Evolutionary conservation across 2,113 vertebrate species (phyloP).

Genomic region (Campylorhamphus procurvoides): DNA sequence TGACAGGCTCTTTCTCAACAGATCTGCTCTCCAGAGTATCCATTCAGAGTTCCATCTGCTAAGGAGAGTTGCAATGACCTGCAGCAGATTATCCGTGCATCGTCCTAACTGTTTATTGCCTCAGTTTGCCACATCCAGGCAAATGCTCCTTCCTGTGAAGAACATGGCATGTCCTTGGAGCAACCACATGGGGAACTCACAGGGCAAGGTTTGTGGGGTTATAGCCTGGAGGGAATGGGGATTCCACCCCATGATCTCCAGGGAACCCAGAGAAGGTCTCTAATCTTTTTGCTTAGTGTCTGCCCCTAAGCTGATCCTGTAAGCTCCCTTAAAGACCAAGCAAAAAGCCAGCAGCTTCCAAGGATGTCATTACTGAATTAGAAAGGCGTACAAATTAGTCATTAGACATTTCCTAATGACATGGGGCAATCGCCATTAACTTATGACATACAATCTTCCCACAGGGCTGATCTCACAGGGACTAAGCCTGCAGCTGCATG

Average conservation of each 20-base stretch:
- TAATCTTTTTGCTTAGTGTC: background rate
- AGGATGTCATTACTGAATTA: background rate
- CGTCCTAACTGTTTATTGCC: background rate
- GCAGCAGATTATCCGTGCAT: background rate
- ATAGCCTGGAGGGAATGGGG: background rate
- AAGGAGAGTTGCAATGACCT: background rate
- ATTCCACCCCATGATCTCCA: background rate
- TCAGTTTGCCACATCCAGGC: background rate
- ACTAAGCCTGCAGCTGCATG: background rate
- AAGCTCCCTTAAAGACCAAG: background rate
- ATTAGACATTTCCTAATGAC: background rate
- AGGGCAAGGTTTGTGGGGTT: background rate
- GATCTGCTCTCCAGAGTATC: background rate
- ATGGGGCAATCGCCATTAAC: background rate
- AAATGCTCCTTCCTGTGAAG: background rate
- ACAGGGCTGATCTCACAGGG: accelerated
- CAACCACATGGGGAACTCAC: accelerated
- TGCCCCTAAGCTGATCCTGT: background rate
- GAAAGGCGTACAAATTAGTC: background rate
- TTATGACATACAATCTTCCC: background rate
- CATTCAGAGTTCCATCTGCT: background rate
- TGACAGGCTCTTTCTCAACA: background rate
- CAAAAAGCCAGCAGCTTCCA: background rate
- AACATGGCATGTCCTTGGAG: background rate
- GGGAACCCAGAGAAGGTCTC: background rate